Evolutionary conservation across 2,888 invertebrate species (phyloP).

Genomic region (Callimorpha dominula): DNA sequence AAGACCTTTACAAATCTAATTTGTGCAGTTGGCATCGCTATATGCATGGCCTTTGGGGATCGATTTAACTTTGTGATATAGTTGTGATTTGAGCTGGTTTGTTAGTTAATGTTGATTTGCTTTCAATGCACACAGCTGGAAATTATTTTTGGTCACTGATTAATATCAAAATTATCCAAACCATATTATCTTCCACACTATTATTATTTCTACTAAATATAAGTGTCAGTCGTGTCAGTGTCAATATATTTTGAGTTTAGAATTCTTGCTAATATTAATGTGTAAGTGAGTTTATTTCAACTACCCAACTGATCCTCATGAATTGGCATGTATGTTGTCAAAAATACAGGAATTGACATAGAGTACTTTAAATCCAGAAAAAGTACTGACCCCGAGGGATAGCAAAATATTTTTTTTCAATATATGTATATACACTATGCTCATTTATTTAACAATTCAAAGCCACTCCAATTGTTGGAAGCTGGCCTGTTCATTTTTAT

Average conservation of each 20-base stretch:
- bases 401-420: too few relatives aligned
- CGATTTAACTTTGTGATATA: background rate
- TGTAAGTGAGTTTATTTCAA: too few relatives aligned
- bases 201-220: background rate
- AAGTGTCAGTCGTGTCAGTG: background rate
- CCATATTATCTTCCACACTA: too few relatives aligned
- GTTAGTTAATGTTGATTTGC: background rate
- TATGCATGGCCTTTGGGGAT: background rate
- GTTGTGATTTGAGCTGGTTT: background rate
- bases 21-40: constrained; percentile 1
- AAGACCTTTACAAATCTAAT: background rate
- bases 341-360: too few relatives aligned
- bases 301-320: too few relatives aligned
- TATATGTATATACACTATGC: background rate
- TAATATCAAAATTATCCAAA: too few relatives aligned
- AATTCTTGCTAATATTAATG: background rate
- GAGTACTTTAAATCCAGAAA: too few relatives aligned
- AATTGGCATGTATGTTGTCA: too few relatives aligned
- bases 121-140: background rate
- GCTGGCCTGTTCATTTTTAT: background rate
- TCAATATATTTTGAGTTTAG: background rate
- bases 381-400: too few relatives aligned
- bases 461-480: background rate
- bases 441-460: background rate
- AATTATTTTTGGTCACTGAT: too few relatives aligned